Conservation (phyloP, 1,140 invertebrate species). For the Ips typographus region DNA sequence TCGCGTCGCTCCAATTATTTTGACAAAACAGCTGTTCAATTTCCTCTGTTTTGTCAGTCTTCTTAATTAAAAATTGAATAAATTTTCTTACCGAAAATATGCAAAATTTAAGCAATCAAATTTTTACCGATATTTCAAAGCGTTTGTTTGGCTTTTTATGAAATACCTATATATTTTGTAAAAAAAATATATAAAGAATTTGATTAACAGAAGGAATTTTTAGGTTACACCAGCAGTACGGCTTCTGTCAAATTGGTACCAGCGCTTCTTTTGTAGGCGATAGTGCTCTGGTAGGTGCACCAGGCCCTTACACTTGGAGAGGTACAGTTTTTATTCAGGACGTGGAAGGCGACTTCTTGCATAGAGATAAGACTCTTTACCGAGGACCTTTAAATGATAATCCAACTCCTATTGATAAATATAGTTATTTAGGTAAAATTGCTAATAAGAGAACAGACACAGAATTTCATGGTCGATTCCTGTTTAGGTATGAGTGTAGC, state of each 20-base stretch:
- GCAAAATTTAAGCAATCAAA: no score
- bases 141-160: no score
- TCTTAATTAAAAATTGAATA: no score
- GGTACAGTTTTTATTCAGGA: conserved; percentile 82
- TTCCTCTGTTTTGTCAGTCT: no score
- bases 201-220: conserved; percentile 36
- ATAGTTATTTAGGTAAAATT: conserved; percentile 79
- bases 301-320: conserved; percentile 85
- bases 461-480: conserved; percentile 10
- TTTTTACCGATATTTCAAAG: no score
- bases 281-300: conserved; percentile 79
- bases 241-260: conserved; percentile 91
- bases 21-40: no score
- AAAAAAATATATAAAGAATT: no score
- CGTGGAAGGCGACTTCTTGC: conserved; percentile 72
- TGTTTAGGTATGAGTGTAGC: conserved; percentile 80
- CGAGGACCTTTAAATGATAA: conserved; percentile 68
- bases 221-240: conserved; percentile 83
- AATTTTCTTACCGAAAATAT: no score
- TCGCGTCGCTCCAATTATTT: no score
- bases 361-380: conserved; percentile 77
- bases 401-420: conserved; percentile 77
- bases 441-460: neutral
- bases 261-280: conserved; percentile 78
- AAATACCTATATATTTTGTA: no score